Percentiles rank a stretch among this genome's conserved stretches.
Conservation (phyloP, 2,113 vertebrate genomes). For the Phalacrocorax pelagicus region DNA sequence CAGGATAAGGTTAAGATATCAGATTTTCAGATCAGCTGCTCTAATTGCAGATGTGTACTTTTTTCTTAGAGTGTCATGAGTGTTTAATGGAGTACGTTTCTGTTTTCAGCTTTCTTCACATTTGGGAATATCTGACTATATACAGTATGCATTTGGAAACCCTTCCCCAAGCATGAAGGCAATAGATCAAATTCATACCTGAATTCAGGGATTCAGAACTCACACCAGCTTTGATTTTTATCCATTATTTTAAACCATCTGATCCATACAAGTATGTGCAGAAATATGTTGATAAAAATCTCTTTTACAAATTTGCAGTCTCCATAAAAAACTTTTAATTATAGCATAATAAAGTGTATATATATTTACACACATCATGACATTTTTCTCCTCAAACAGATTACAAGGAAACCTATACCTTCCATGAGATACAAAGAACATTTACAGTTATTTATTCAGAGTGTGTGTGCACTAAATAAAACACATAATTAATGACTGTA, state of each 20-base stretch:
- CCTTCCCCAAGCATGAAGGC: background rate
- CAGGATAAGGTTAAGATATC: conserved; percentile 36
- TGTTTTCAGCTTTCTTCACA: background rate
- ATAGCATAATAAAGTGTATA: background rate
- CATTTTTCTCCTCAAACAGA: background rate
- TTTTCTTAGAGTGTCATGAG: background rate
- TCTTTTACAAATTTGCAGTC: background rate
- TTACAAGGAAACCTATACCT: background rate
- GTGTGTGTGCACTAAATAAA: conserved; percentile 1
- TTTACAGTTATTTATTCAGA: conserved; percentile 45
- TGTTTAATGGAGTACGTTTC: background rate
- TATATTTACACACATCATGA: background rate
- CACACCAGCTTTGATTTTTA: background rate
- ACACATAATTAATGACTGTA: conserved; percentile 39
- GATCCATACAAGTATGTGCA: background rate
- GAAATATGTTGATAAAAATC: background rate
- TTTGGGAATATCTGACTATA: background rate
- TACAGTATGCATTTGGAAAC: background rate
- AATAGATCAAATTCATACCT: background rate
- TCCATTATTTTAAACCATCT: background rate
- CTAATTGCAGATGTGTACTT: background rate
- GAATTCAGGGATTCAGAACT: background rate
- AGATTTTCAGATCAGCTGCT: conserved; percentile 7
- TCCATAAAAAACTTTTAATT: background rate
- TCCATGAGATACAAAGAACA: background rate